phyloP scores from a whole-genome alignment of 30 jellyfish, hydroid and myxozoan genomes.

The Chrysaora quinquecirrha region DNA sequence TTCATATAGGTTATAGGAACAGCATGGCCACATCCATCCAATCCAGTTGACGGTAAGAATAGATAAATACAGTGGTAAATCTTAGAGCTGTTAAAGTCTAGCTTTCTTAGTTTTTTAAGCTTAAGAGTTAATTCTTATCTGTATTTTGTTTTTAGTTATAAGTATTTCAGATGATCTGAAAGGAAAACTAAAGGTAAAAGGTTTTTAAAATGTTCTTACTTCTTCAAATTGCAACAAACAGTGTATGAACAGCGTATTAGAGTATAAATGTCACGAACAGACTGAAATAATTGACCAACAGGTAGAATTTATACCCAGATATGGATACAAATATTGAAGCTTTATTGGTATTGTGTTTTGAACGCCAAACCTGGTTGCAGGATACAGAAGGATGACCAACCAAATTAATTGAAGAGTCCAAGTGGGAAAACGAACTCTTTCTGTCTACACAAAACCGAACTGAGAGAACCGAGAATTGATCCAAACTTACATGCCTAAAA shows the following conservation, averaged over 20 bases:
- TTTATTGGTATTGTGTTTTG: not conserved
- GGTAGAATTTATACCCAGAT: too few relatives aligned
- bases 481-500: not conserved
- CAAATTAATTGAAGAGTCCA: too few relatives aligned
- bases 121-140: not conserved
- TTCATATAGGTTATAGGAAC: not conserved
- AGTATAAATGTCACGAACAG: too few relatives aligned
- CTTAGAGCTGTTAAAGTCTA: not conserved
- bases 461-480: not conserved
- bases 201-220: not conserved
- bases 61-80: too few relatives aligned
- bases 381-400: too few relatives aligned
- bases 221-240: not conserved
- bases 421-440: too few relatives aligned
- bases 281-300: too few relatives aligned
- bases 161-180: constrained; percentile 12
- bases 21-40: not conserved
- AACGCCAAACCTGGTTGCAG: not conserved
- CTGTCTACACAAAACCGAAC: not conserved
- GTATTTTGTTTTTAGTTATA: not conserved
- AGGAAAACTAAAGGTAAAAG: constrained; percentile 15
- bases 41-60: not conserved
- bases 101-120: too few relatives aligned
- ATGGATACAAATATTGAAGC: not conserved
- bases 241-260: not conserved